Evolutionary conservation across 2,113 vertebrate genomes (phyloP), one percentile per base, ranked within the genome.

Genomic region (Heterotilapia buettikoferi): DNA sequence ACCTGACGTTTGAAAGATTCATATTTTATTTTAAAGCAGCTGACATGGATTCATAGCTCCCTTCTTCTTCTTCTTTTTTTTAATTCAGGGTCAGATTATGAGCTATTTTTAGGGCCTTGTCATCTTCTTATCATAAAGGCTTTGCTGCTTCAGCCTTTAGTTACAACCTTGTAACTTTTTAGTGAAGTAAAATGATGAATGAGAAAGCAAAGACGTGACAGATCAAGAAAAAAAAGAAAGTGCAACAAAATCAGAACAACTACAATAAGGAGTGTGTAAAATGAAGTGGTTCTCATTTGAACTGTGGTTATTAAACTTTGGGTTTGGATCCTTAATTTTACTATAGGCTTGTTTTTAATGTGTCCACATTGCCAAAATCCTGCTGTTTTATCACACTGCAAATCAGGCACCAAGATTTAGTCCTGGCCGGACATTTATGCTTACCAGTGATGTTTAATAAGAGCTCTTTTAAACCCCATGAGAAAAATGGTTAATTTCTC

Each of bases 21-120:
- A 50, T 31, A 10, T 16, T 73, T 18, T 73, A 45, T 73, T 45
- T 26, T 9, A 59, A 45, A 40, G 19, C 6, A 21, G 53, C 47
- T 50, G 13, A 57, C 26, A 73, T 50, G 73, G 47, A 73, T 16
- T 3, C 19, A 73, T 13, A 63, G 7, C 78, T 54, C 10, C 36
- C 29, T 29, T 38, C 52, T 9, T 84, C 18, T 16, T 47, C 9
- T 63, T 21, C 1, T 11, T 4, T 8, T 52, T 52, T 6, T 5
- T 19, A 68, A 68, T 24, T 86, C 84, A 90, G 83, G 84, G 90
- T 89, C 83, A 92, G n/a, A 71, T 18, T 57, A 8, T 7, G 38
- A 83, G 54, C 80, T 91, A 91, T 90, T 91, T 91, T 94, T 78
- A 86, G 82, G 68, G 40, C 40, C 26, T 29, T 54, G 56, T 47